A percentile compares a stretch with the other conserved stretches of the same genome.
phyloP scores from a whole-genome alignment of 2,113 vertebrate genomes.

The Axis porcinus region DNA sequence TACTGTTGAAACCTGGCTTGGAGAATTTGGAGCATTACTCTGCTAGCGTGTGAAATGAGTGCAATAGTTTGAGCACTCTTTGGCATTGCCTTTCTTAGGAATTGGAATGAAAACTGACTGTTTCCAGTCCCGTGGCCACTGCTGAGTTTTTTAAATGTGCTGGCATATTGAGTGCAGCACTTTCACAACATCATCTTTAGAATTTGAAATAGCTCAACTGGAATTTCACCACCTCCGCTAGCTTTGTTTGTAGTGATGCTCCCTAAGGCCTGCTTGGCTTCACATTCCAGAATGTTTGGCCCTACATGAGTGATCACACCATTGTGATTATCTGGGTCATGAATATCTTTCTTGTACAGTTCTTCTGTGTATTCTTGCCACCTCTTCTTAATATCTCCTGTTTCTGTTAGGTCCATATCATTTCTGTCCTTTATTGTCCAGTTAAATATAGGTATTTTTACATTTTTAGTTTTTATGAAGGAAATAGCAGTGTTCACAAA shows the following conservation, averaged over 20 bases:
- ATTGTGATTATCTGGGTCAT: not conserved
- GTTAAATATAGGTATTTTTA: not conserved
- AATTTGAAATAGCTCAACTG: not conserved
- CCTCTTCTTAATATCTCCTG: not conserved
- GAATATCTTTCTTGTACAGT: not conserved
- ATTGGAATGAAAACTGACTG: not conserved
- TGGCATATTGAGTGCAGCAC: not conserved
- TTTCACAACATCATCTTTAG: not conserved
- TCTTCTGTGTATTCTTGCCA: not conserved
- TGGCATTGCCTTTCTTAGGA: not conserved
- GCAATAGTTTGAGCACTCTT: not conserved
- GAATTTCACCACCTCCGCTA: not conserved
- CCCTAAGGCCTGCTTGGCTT: not conserved
- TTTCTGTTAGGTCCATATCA: not conserved
- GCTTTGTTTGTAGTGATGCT: not conserved
- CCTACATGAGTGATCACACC: not conserved
- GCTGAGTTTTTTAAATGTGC: rapidly evolving
- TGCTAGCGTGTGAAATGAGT: not conserved
- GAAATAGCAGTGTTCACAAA: not conserved
- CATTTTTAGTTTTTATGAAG: not conserved
- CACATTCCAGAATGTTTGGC: rapidly evolving
- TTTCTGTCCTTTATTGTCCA: not conserved
- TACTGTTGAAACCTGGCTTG: not conserved
- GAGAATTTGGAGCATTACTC: not conserved
- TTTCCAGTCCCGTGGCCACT: not conserved